Base-by-base conservation (phyloP, 2,888 invertebrate species). In the Leptarthrus brevirostris region DNA sequence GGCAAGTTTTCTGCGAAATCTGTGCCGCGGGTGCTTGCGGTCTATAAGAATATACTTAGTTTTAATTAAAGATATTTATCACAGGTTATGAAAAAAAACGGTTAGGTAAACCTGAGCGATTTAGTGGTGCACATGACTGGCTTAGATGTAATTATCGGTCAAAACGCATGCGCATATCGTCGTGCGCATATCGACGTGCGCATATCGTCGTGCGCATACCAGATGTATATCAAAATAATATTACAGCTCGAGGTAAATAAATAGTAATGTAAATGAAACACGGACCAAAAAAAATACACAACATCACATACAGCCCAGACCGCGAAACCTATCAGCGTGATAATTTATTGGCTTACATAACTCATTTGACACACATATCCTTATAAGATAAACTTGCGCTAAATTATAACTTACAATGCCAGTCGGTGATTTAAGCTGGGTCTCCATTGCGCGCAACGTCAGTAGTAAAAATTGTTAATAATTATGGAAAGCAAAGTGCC, bases 321-420 rank as follows among this genome's bases (percentile, higher is more conserved):
- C 30, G 14, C 10, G 14, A 30, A 24, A 52, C 22, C 26, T 56
- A 56, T 56, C 56, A 30, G 1, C 3, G 56, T 40, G n/a, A 64
- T 64, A 40, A 64, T 64, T 64, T 64, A 64, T 64, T 16, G 20
- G 12, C 40, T 64, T 44, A 36, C 64, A 64, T 64, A 64, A 64
- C 24, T n/a, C 22, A 64, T 18, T 22, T 64, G 64, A 44, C 64
- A 64, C 44, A 64, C 18, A 64, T 64, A 64, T 64, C 64, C 64
- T 64, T 64, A 64, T 64, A 64, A 18, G 44, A 40, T 34, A 40
- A 64, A 64, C 40, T 20, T 64, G 64, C 30, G 34, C 36, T 64
- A 64, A 64, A 64, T 64, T 56, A 24, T 8, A 18, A 14, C 22
- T 18, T 53, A 22, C 53, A 53, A 18, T 53, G 53, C 12, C 16